phyloP scores from a whole-genome alignment of 2,888 invertebrate species.

The Pardosa pseudoannulata region DNA sequence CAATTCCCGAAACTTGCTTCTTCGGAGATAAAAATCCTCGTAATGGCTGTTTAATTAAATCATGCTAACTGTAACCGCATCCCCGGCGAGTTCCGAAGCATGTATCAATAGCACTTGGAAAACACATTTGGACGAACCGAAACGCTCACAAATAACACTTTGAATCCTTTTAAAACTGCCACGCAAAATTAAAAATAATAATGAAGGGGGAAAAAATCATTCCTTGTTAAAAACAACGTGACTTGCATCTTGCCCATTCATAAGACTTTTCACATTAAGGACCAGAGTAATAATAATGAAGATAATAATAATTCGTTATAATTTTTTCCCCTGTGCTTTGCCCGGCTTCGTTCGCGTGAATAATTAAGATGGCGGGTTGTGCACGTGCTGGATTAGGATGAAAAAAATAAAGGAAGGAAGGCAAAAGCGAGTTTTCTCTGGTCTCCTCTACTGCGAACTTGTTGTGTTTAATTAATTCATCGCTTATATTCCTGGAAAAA shows the following conservation, averaged over 20 bases:
- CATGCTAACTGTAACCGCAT: background rate
- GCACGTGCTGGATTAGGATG: conserved; percentile 33
- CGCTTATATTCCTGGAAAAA: conserved; percentile 48
- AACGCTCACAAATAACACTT: conserved; percentile 50
- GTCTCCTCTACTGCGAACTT: conserved; percentile 35
- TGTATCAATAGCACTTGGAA: background rate
- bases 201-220: background rate
- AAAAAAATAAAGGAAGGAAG: background rate
- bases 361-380: conserved; percentile 56
- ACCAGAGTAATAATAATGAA: conserved; percentile 60
- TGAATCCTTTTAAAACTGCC: conserved; percentile 48
- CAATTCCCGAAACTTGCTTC: background rate
- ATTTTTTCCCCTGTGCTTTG: conserved; percentile 11
- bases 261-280: conserved; percentile 48
- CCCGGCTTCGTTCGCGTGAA: conserved; percentile 48
- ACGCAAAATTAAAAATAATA: background rate
- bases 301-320: conserved; percentile 62
- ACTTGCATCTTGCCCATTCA: conserved; percentile 51
- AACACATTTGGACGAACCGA: background rate
- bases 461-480: conserved; percentile 71
- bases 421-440: conserved; percentile 25
- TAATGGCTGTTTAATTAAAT: background rate
- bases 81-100: background rate
- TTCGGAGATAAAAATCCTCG: background rate
- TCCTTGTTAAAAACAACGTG: conserved; percentile 58